Base-by-base conservation (phyloP, 2,797 vertebrate species). In the Pogoniulus pusillus region DNA sequence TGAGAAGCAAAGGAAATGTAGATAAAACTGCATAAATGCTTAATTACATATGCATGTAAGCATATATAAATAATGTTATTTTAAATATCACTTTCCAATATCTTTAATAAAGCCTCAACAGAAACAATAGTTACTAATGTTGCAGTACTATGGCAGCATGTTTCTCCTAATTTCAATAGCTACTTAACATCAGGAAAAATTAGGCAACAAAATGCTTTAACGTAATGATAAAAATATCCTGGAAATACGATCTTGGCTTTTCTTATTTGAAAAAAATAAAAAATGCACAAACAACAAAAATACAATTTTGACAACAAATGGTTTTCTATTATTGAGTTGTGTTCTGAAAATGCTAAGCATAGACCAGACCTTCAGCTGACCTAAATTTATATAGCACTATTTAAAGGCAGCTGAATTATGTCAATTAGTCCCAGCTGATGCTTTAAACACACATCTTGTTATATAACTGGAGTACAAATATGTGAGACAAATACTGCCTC, bases 371-470 rank as follows among this genome's bases (percentile, higher is more conserved):
- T 87, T 83, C 85, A 87, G 30, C 54, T 95, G 82, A 92, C 91
- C 85, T 94, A 84, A 82, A 90, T 91, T 94, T 87, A 85, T 59
- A 78, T 24, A 53, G 32, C 3, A 12, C 87, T 93, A 93, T 91
- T 83, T 94, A 93, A 93, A 89, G 85, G 51, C 74, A 77, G 34
- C 20, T 75, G 90, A 93, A 89, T 83, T 94, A 94, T 89, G 90
- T 93, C 93, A 89, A 91, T 93, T 94, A 93, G 94, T 86, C 93
- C 92, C 88, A 93, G 62, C 41, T 89, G 87, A 90, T 71, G 45
- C 43, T 77, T 49, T 87, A 80, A 91, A 65, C 80, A 68, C 81
- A 59, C 51, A 71, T 78, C 69, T 69, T 51, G 45, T 92, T 93
- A 93, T 59, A 37, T 87, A 94, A 65, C n/a, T 41, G 6, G 78